A percentile compares a stretch with the other conserved stretches of the same genome.
Conservation (phyloP, 2,797 vertebrate genomes). For the Enteromius mattozi region DNA sequence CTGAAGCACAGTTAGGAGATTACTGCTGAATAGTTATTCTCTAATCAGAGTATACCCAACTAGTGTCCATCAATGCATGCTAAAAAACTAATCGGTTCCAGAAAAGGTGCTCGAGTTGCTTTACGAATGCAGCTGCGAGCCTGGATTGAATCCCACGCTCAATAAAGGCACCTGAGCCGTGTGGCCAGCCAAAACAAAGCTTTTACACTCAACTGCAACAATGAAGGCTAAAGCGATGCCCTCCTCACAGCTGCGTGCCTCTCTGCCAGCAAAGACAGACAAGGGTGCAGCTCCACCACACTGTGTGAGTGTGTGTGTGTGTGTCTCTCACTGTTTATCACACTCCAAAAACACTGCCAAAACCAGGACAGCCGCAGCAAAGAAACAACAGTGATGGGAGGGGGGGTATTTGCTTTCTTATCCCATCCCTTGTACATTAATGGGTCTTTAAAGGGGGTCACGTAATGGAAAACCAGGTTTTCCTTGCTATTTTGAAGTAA, state of each 20-base stretch:
- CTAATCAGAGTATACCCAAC: slow-evolving; percentile 10
- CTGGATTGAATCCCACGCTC: slow-evolving; percentile 7
- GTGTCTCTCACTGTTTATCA: slow-evolving; percentile 66
- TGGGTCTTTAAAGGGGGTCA: slow-evolving; percentile 10
- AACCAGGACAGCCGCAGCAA: slow-evolving; percentile 52
- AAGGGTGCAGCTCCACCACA: slow-evolving; percentile 59
- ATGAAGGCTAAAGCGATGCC: slow-evolving; percentile 15
- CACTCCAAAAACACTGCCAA: slow-evolving; percentile 61
- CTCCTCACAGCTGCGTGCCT: not conserved
- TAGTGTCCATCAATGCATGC: slow-evolving; percentile 14
- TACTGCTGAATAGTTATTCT: not conserved
- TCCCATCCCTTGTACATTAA: not conserved
- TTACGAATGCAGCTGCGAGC: not conserved
- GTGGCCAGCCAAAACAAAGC: slow-evolving; percentile 64
- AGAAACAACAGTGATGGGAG: slow-evolving; percentile 61
- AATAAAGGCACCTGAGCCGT: slow-evolving; percentile 53
- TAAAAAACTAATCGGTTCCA: slow-evolving; percentile 2
- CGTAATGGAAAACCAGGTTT: not conserved
- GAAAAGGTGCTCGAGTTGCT: slow-evolving; percentile 2
- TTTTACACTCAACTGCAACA: slow-evolving; percentile 44
- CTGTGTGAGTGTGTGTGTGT: slow-evolving; percentile 49
- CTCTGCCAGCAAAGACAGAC: slow-evolving; percentile 49
- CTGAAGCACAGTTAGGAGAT: not conserved
- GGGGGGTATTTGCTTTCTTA: not conserved
- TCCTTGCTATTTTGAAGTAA: slow-evolving; percentile 5